A percentile compares a stretch with the other conserved stretches of the same genome.
phyloP scores from a whole-genome alignment of 1,140 invertebrate genomes.

The Drosophila saltans region DNA sequence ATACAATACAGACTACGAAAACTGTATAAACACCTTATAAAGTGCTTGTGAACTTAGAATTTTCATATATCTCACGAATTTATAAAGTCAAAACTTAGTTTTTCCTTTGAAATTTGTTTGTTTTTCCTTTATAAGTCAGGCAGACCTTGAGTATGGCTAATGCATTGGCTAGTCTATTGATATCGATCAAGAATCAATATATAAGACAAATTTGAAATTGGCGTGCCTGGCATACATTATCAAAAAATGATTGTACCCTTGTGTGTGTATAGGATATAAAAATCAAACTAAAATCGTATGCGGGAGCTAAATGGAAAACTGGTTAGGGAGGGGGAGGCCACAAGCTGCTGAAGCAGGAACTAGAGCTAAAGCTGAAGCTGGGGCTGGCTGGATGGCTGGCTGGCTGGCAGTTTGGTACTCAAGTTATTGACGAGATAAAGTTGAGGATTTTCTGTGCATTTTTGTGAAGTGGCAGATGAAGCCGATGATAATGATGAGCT shows the following conservation, averaged over 20 bases:
- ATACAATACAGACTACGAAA: too few relatives aligned
- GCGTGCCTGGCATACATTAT: neutral
- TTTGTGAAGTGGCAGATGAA: constrained; percentile 74
- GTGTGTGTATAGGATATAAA: neutral
- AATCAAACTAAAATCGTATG: constrained; percentile 4
- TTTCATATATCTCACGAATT: too few relatives aligned
- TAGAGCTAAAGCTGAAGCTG: neutral
- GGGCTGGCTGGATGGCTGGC: constrained; percentile 6
- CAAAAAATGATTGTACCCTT: neutral
- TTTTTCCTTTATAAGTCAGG: too few relatives aligned
- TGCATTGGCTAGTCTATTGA: neutral
- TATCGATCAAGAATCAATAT: neutral
- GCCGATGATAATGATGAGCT: constrained; percentile 66
- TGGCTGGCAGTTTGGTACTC: constrained; percentile 43
- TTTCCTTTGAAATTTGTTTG: too few relatives aligned
- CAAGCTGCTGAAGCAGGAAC: neutral
- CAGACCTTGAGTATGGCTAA: too few relatives aligned
- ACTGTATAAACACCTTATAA: too few relatives aligned
- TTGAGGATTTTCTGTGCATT: constrained; percentile 81
- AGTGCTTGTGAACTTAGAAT: too few relatives aligned
- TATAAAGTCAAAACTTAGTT: too few relatives aligned
- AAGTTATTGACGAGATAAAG: constrained; percentile 82
- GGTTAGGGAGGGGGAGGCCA: neutral
- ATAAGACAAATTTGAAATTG: neutral
- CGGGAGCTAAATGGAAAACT: neutral